Percentiles rank a stretch among this genome's conserved stretches.
Evolutionary conservation across 23 tunicate genomes (phyloP).

Genomic region (Botrylloides violaceus): DNA sequence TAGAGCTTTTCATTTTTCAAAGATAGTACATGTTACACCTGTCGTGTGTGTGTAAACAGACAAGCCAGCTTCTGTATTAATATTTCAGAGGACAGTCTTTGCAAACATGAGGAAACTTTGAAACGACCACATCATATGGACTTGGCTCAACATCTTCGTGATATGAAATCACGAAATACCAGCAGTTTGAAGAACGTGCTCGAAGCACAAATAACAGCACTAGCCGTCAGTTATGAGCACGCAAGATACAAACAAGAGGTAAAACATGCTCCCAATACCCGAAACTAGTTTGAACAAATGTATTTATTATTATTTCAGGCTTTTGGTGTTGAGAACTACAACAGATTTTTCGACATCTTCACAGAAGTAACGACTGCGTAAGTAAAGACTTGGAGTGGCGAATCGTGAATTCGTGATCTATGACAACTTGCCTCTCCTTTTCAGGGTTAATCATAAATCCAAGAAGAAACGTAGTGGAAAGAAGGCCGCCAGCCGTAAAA

Average conservation of each 20-base stretch:
- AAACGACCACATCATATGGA: slow-evolving; percentile 44
- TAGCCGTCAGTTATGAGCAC: slow-evolving; percentile 51
- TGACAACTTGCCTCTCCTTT: not conserved
- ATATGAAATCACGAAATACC: slow-evolving; percentile 71
- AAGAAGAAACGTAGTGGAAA: slow-evolving; percentile 11
- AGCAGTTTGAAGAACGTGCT: slow-evolving; percentile 44
- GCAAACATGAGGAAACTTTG: slow-evolving; percentile 30
- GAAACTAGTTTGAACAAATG: not conserved
- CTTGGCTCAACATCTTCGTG: slow-evolving; percentile 50
- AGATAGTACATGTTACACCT: too few species aligned
- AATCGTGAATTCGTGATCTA: not conserved
- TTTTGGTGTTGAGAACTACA: slow-evolving; percentile 11
- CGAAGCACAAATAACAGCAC: slow-evolving; percentile 40
- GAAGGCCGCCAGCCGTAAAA: not conserved
- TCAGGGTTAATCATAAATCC: slow-evolving; percentile 6
- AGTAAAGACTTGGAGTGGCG: not conserved
- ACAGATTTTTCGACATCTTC: not conserved
- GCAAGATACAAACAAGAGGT: slow-evolving; percentile 70
- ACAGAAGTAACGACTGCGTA: slow-evolving; percentile 10
- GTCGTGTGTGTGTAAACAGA: too few species aligned
- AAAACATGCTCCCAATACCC: too few species aligned
- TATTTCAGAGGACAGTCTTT: slow-evolving; percentile 39
- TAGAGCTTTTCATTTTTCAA: too few species aligned
- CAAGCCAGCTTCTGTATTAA: not conserved
- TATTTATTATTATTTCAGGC: not conserved